Percentiles rank a stretch among this genome's conserved stretches.
Evolutionary conservation across 2,797 vertebrate species (phyloP).

Genomic region (Sebastes diaconus): DNA sequence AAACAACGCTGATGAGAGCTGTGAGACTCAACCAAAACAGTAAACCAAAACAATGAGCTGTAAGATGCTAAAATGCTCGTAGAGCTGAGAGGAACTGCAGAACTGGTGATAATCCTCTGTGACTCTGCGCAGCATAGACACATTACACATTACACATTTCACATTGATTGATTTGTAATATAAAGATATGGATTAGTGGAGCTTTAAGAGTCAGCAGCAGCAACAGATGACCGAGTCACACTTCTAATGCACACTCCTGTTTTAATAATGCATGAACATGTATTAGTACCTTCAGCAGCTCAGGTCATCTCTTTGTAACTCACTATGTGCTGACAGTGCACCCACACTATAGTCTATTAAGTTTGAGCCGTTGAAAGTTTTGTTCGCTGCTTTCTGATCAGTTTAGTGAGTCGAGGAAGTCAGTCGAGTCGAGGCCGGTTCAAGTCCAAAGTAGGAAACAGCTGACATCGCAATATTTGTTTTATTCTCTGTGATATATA

Average conservation of each 20-base stretch:
- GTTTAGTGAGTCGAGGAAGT: background rate
- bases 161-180: background rate
- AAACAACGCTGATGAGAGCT: no score
- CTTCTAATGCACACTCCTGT: background rate
- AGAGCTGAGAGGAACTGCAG: background rate
- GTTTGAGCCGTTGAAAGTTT: background rate
- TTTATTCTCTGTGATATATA: no score
- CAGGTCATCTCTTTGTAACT: background rate
- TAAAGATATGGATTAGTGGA: background rate
- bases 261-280: constrained; percentile 21
- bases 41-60: background rate
- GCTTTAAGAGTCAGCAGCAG: background rate
- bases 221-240: background rate
- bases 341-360: background rate
- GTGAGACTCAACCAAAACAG: background rate
- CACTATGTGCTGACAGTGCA: background rate
- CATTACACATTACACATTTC: background rate
- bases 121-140: background rate
- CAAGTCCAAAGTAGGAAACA: no score
- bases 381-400: background rate
- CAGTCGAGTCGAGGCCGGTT: background rate
- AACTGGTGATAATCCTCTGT: background rate
- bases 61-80: background rate
- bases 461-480: no score
- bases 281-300: background rate